Evolutionary conservation across 2,113 vertebrate genomes (phyloP).

Genomic region (Myiagra hebetior): DNA sequence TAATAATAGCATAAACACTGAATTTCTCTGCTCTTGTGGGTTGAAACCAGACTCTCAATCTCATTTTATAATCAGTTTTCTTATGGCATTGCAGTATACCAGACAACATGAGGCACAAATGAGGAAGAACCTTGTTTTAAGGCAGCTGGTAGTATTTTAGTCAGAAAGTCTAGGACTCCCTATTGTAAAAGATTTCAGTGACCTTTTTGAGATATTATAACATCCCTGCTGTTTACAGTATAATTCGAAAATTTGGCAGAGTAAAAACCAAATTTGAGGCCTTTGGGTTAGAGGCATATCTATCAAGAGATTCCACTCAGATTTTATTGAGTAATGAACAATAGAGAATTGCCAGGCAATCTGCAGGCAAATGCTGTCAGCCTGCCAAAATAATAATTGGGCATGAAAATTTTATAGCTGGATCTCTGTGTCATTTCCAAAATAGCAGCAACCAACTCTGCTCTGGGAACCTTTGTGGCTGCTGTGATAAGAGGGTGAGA

Average conservation of each 20-base stretch:
- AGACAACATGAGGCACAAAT: background rate
- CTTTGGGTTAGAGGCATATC: background rate
- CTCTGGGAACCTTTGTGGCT: conserved; percentile 7
- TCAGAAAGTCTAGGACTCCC: background rate
- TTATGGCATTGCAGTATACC: background rate
- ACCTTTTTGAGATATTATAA: conserved; percentile 22
- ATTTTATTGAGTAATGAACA: conserved; percentile 45
- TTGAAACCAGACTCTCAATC: background rate
- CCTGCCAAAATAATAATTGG: conserved; percentile 54
- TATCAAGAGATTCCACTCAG: conserved; percentile 39
- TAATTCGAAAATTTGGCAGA: conserved; percentile 26
- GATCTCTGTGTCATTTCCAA: background rate
- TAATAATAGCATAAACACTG: background rate
- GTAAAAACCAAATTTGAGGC: conserved; percentile 1
- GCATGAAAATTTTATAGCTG: conserved; percentile 52
- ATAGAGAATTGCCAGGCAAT: conserved; percentile 50
- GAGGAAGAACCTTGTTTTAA: background rate
- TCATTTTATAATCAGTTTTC: background rate
- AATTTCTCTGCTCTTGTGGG: background rate
- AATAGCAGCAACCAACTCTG: conserved; percentile 31
- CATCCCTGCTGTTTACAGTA: conserved; percentile 19
- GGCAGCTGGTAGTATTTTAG: background rate
- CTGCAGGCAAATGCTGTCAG: background rate
- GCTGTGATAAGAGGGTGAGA: background rate
- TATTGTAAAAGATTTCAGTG: conserved; percentile 5